Conservation (phyloP, 2,797 vertebrate genomes). For the Arrhamphus sclerolepis region DNA sequence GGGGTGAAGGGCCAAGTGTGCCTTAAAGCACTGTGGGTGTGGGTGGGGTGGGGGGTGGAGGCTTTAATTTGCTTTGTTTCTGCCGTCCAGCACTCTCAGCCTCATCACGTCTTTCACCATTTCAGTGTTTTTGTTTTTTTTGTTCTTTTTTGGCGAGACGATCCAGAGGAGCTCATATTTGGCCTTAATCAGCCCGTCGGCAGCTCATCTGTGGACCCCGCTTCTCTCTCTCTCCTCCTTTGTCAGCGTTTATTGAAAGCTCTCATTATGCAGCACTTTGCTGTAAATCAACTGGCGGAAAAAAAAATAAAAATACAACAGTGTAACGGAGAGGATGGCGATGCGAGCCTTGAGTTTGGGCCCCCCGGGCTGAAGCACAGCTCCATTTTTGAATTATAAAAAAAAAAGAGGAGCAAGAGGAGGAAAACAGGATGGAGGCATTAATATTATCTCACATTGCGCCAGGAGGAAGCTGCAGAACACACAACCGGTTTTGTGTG, state of each 20-base stretch:
- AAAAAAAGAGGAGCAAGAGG: background rate
- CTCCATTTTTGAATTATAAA: background rate
- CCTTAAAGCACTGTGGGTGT: slow-evolving; percentile 75
- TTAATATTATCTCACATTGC: background rate
- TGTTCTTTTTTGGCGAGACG: background rate
- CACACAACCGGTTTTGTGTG: background rate
- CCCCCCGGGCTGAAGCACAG: background rate
- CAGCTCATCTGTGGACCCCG: slow-evolving; percentile 31
- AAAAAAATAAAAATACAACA: too few species aligned
- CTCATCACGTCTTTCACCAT: too few species aligned
- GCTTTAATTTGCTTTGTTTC: slow-evolving; percentile 9
- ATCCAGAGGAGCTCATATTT: slow-evolving; percentile 28
- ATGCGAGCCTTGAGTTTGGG: too few species aligned
- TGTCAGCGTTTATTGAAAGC: slow-evolving; percentile 36
- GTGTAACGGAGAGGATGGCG: too few species aligned
- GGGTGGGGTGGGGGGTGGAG: slow-evolving; percentile 73
- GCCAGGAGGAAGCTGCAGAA: background rate
- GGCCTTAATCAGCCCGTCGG: slow-evolving; percentile 29
- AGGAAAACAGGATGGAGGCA: slow-evolving; percentile 25
- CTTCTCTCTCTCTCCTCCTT: slow-evolving; percentile 11
- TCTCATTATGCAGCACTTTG: slow-evolving; percentile 29
- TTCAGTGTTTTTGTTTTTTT: too few species aligned
- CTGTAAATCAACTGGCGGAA: slow-evolving; percentile 23
- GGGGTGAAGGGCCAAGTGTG: slow-evolving; percentile 42
- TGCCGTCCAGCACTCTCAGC: too few species aligned